phyloP scores from a whole-genome alignment of 92 coral and sea anemone species.

The Diadumene lineata region DNA sequence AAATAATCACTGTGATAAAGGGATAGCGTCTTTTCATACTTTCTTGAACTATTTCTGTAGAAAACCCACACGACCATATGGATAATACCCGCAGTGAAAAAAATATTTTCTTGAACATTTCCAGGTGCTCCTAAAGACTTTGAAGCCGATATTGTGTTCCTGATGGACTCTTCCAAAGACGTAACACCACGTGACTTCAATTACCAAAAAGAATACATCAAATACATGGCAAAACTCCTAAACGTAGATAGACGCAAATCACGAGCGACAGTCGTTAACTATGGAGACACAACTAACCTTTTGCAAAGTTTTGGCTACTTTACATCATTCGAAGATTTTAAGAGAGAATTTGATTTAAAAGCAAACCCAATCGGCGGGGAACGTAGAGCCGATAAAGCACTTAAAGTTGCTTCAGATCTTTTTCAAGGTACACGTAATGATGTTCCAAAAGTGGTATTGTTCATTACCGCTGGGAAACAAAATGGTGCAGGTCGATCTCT shows the following conservation, averaged over 20 bases:
- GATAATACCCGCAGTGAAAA: too few species aligned
- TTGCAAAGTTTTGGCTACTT: constrained; percentile 36
- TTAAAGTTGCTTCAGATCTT: constrained; percentile 33
- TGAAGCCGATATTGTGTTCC: constrained; percentile 54
- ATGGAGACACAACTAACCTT: constrained; percentile 49
- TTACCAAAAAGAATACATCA: constrained; percentile 42
- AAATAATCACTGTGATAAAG: too few species aligned
- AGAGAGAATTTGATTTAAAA: constrained; percentile 20
- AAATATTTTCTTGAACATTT: too few species aligned
- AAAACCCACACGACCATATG: too few species aligned
- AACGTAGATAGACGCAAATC: constrained; percentile 40
- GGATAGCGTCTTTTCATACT: too few species aligned
- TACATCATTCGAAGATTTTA: constrained; percentile 21
- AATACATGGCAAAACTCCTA: constrained; percentile 43
- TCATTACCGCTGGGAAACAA: constrained; percentile 78
- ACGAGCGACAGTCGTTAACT: constrained; percentile 57
- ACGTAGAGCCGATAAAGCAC: constrained; percentile 53
- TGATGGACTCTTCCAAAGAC: constrained; percentile 57
- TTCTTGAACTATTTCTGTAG: too few species aligned
- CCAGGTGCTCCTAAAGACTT: constrained; percentile 46
- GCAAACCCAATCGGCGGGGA: constrained; percentile 52
- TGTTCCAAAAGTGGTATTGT: constrained; percentile 70
- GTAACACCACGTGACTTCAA: constrained; percentile 29
- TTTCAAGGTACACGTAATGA: constrained; percentile 61
- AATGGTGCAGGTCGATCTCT: constrained; percentile 36